Percentiles rank a stretch among this genome's conserved stretches.
phyloP scores from a whole-genome alignment of 2,888 invertebrate genomes.

The Cephonodes hylas region DNA sequence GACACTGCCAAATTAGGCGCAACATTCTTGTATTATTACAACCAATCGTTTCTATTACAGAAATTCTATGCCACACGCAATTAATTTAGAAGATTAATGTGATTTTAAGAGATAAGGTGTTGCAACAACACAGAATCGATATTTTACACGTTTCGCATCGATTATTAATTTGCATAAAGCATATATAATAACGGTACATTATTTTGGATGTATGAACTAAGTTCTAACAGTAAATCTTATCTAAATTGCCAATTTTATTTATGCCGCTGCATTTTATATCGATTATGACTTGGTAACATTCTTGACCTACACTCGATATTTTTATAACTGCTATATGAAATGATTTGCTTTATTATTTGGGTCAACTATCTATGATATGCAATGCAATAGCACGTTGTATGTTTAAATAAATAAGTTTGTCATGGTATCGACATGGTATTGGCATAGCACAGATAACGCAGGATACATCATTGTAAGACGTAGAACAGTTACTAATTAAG shows the following conservation, averaged over 20 bases:
- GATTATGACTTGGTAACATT: background rate
- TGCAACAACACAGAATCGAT: background rate
- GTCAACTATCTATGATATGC: background rate
- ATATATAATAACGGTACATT: background rate
- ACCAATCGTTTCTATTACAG: background rate
- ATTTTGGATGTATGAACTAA: background rate
- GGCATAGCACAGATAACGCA: too few species aligned
- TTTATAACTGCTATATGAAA: background rate
- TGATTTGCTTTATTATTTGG: background rate
- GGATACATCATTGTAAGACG: too few species aligned
- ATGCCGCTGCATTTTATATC: background rate
- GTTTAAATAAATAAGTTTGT: too few species aligned
- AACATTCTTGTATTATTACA: background rate
- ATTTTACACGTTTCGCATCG: background rate
- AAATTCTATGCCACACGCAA: background rate
- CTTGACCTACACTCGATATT: background rate
- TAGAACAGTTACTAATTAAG: too few species aligned
- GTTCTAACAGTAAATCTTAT: constrained; percentile 4
- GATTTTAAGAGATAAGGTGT: constrained; percentile 3
- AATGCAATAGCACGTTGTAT: too few species aligned
- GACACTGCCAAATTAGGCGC: background rate
- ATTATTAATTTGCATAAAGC: background rate
- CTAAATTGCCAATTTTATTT: background rate
- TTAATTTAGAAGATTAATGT: background rate
- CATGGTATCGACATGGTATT: too few species aligned